Conservation (phyloP, 2,797 vertebrate species). For the Falco rusticolus region DNA sequence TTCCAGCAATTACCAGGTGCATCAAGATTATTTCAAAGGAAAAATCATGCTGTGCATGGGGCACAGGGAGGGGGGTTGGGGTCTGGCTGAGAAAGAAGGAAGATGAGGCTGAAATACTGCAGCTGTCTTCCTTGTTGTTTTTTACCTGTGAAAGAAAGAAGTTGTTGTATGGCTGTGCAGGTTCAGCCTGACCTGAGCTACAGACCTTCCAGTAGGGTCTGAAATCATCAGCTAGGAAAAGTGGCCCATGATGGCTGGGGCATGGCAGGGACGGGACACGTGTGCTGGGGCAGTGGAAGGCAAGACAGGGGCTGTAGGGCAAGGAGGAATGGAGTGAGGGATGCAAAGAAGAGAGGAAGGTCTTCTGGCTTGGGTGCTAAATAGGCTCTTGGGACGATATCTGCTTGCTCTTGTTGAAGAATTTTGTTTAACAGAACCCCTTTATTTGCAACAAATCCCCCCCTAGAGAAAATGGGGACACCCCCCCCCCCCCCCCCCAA, state of each 20-base stretch:
- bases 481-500: too few relatives aligned
- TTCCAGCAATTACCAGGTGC: not conserved
- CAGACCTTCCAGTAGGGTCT: not conserved
- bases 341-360: not conserved
- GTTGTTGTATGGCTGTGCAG: not conserved
- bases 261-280: too few relatives aligned
- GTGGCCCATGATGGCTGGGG: not conserved
- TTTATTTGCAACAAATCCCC: not conserved
- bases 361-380: not conserved
- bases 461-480: not conserved
- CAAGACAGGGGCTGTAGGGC: not conserved
- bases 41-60: not conserved
- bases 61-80: not conserved
- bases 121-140: not conserved
- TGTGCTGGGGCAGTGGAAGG: not conserved
- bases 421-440: not conserved
- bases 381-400: not conserved
- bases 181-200: not conserved
- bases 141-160: not conserved
- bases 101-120: not conserved
- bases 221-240: not conserved
- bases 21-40: constrained; percentile 2
- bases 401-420: not conserved
- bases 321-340: not conserved
- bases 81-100: not conserved